These are phyloP conservation scores for Caenorhabditis sp. DNA, from an alignment of 2,888 invertebrate genomes.

Conservation along the genomic window DNA sequence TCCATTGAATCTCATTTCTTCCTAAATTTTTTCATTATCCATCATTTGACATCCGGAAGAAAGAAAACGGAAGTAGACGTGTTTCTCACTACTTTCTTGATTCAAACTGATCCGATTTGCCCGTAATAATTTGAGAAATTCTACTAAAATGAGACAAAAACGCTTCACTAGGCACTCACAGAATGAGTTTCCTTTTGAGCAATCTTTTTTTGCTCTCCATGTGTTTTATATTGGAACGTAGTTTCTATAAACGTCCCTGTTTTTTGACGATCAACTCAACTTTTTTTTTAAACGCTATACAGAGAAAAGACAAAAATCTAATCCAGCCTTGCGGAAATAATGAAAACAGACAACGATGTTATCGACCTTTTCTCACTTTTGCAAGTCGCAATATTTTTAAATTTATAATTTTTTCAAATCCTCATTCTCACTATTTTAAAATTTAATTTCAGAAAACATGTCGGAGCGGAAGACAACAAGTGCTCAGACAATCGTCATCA, in stretches of 20 bases:
- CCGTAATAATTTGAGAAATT: too few species aligned
- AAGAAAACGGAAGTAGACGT: background rate
- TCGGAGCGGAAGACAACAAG: slow-evolving; percentile 56
- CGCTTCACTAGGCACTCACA: background rate
- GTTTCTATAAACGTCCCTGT: too few species aligned
- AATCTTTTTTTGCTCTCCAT: background rate
- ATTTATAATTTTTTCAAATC: background rate
- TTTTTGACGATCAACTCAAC: too few species aligned
- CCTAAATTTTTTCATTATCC: background rate
- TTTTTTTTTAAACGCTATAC: too few species aligned
- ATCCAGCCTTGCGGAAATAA: slow-evolving; percentile 1
- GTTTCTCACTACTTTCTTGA: background rate
- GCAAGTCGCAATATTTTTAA: background rate
- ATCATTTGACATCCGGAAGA: background rate
- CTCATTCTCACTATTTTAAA: too few species aligned
- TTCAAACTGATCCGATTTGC: background rate
- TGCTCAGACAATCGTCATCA: slow-evolving; percentile 60
- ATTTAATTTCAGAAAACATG: slow-evolving; percentile 57
- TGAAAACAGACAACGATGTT: background rate
- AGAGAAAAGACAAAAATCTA: too few species aligned
- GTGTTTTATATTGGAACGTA: background rate
- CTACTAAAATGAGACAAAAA: background rate
- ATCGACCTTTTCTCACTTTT: background rate
- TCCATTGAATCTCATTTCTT: slow-evolving; percentile 3
- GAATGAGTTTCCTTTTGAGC: background rate